Evolutionary conservation across 2,113 vertebrate genomes (phyloP), one percentile per base, ranked within the genome.

Genomic region (Aldabrachelys gigantea): DNA sequence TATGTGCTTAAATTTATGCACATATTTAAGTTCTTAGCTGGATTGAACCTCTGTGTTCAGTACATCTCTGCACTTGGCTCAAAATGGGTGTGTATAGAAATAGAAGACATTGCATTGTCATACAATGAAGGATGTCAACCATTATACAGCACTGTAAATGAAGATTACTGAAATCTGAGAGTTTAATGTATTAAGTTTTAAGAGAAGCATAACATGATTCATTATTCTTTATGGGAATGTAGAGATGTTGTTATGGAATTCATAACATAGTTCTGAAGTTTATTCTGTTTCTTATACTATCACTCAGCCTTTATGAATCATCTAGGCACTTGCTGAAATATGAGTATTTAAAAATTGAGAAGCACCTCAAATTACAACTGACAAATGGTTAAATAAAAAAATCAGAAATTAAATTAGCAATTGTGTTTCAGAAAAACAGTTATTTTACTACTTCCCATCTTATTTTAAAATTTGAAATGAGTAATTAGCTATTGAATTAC

Each of bases 391-490:
- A 2, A 59, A 9, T 29, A 6, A 17, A 65, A 65, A 79, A n/a
- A 9, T 75, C 3, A 90, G 21, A 83, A 78, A 89, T 44, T 16
- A 89, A 72, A 83, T 81, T 78, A 76, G 1, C 1, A 75, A 0
- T 10, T 10, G n/a, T 35, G 78, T 84, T 16, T n/a, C 62, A 69
- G 35, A 17, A 29, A 52, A 75, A 47, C 0, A 1, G 7, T 2
- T n/a, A 56, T 82, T 62, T 87, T 54, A 19, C 17, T 83, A 31
- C 5, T 5, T 78, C 4, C 9, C 72, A 27, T 56, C 2, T 79
- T 38, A 24, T 50, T 69, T 79, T 8, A 84, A 44, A 86, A 0
- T 2, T 86, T 65, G 54, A 76, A 80, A 88, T 80, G 53, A 31
- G 7, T 50, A 76, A 8, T 22, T 3, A 76, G 1, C 5, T 94